Evolutionary conservation across 2,113 vertebrate genomes (phyloP).

Genomic region (Natator depressus): DNA sequence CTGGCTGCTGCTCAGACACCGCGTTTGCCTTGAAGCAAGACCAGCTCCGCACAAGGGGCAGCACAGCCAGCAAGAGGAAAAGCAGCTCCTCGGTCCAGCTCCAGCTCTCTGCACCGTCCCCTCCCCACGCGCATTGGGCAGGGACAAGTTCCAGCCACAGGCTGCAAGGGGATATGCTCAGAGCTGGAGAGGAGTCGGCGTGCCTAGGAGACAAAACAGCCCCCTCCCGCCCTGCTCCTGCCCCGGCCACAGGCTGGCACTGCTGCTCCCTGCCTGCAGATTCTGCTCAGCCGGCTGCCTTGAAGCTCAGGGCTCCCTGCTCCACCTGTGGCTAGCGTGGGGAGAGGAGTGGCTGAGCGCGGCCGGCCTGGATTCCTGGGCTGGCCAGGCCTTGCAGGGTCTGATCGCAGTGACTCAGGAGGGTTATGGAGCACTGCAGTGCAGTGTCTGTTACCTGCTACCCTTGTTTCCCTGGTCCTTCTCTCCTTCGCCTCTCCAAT

Average conservation of each 20-base stretch:
- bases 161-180: fast-evolving
- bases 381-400: neutral
- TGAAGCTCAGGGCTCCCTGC: neutral
- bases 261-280: neutral
- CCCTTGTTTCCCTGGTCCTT: neutral
- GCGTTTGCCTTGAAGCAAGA: neutral
- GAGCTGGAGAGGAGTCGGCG: neutral
- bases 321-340: too few species aligned
- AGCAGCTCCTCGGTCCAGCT: fast-evolving
- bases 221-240: neutral
- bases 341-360: too few species aligned
- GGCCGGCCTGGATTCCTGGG: neutral
- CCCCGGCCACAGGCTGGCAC: neutral
- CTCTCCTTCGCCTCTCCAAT: neutral
- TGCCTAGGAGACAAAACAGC: neutral
- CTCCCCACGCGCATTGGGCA: neutral
- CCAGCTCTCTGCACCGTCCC: neutral
- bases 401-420: too few species aligned
- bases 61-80: neutral
- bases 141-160: neutral
- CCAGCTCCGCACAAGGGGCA: neutral
- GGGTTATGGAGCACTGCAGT: too few species aligned
- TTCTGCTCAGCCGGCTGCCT: too few species aligned
- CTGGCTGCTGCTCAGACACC: neutral
- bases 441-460: neutral